Conservation (phyloP, 1,140 invertebrate species). For the Pristionchus pacificus region DNA sequence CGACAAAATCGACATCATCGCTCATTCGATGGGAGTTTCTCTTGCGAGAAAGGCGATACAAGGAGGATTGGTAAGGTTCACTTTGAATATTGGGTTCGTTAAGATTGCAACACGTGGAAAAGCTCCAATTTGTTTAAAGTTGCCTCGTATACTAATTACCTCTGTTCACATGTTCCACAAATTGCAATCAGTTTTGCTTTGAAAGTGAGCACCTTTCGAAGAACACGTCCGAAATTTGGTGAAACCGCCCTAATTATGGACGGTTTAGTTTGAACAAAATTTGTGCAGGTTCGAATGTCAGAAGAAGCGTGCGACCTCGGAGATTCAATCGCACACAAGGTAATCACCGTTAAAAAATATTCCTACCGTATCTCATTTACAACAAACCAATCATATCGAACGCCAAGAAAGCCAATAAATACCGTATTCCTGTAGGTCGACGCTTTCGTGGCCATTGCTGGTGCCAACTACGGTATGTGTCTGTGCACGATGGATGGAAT, state of each 20-base stretch:
- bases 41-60: constrained; percentile 31
- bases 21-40: constrained; percentile 44
- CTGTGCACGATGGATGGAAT: too few species aligned
- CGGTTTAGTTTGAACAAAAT: neutral
- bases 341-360: too few species aligned
- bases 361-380: too few species aligned
- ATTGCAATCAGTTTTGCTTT: constrained; percentile 1
- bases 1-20: too few species aligned
- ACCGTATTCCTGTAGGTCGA: too few species aligned
- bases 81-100: neutral
- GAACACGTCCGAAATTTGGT: neutral
- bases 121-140: neutral
- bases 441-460: constrained; percentile 32
- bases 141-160: neutral
- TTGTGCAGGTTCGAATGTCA: constrained; percentile 11
- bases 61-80: constrained; percentile 28
- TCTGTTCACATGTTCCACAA: neutral
- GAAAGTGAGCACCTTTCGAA: neutral
- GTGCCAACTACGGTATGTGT: constrained; percentile 42
- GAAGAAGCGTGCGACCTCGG: constrained; percentile 30
- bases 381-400: too few species aligned
- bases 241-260: neutral
- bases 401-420: too few species aligned
- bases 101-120: neutral
- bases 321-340: constrained; percentile 8